Evolutionary conservation across 2,888 invertebrate genomes (phyloP), one percentile per base, ranked within the genome.

Genomic region (Drosophila buzzatii): DNA sequence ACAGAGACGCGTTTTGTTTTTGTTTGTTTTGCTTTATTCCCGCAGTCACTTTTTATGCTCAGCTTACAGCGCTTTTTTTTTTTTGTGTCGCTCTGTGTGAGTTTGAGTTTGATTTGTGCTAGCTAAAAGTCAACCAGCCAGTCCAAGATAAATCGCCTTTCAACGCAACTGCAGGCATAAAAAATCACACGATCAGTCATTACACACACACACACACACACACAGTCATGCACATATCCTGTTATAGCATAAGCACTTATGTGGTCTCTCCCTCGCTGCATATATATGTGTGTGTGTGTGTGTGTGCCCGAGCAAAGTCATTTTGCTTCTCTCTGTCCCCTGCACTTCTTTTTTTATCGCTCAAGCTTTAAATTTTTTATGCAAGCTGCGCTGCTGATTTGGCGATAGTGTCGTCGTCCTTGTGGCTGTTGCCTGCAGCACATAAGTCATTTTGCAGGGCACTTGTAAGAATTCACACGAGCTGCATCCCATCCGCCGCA

Each of bases 171-270:
- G 78, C 70, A 74, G 82, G 79, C 82, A 82, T 85, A 91, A 90
- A 90, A 91, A 90, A 91, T 86, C 80, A 82, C 82, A 88, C 85
- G 87, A 91, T 87, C 90, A 87, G 85, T 90, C 91, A 90, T 90
- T 84, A 80, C 77, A 78, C 68, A 81, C 76, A 88, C 77, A 57
- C 45, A 47, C 41, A 68, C 66, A 61, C 35, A 35, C 39, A 18
- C 41, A 58, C 51, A 51, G 14, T 0, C 35, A 14, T 33, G 35
- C 52, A 55, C 61, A 68, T 65, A 58, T 65, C 31, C 69, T 77
- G 77, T 68, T 77, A 79, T 84, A 70, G 70, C 79, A 88, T 82
- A 88, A 85, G 89, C 86, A 85, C 89, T 88, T 88, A 80, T 79
- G 74, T 70, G 61, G 61, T 37, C 39, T 76, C 51, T 67, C 59